Base-by-base conservation (phyloP, 2,888 invertebrate species). In the Polydrusus pterygomalis region DNA sequence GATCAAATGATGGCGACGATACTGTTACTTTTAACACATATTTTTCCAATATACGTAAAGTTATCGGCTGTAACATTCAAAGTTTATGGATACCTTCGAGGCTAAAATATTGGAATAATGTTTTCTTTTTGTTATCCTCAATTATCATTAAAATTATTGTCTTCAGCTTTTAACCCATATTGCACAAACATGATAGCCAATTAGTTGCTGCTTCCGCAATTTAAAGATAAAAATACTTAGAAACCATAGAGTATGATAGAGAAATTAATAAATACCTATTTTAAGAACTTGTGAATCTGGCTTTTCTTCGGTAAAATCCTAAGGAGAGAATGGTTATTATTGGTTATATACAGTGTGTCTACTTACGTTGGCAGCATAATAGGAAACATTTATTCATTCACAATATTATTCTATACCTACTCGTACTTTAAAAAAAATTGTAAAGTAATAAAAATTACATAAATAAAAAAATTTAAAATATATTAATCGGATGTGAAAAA, bases 1-100 rank as follows among this genome's bases (percentile, higher is more conserved):
- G 62, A 73, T 77, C 69, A 43, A 71, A 71, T 62, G 75, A 75
- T 71, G 62, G 67, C 18, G 56, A 47, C 68, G 74, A 74, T 74
- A 74, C 49, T 67, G 67, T 54, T 67, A 74, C 67, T 65, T 74
- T 69, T 68, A 62, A 62, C 62, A 62, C 68, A 67, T 60, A 65
- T 68, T 74, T 69, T 70, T 45, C 70, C 74, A 56, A 74, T 74
- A 74, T 38, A 40, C 43, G 38, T 70, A 70, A 58, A 54, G 54
- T 72, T 72, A 72, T 72, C 71, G 64, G 54, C 56, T 43, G 71
- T 64, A 64, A 51, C 38, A 38, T 63, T 58, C 62, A 51, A 1
- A 18, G 18, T 70, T 70, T 70, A 70, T 70, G 63, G 70, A 49
- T 45, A 58, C 69, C 58, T 60, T 18, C 18, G 38, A 38, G n/a